Evolutionary conservation across 2,888 invertebrate genomes (phyloP), one percentile per base, ranked within the genome.

Genomic region (Acanthosepion lycidas): DNA sequence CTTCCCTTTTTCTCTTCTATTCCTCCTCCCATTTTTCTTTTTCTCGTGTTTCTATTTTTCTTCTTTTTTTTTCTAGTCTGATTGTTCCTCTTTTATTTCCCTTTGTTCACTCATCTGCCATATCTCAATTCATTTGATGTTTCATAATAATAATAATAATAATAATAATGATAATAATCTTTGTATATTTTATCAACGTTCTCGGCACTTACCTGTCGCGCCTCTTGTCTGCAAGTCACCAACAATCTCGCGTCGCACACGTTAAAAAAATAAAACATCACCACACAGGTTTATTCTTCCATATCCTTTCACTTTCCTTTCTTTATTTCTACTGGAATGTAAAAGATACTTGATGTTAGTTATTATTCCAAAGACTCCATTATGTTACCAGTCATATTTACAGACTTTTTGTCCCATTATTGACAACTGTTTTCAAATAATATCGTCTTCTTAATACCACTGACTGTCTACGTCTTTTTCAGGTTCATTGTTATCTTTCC

Each of bases 171-270:
- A 59, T 59, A 6, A 78, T 78, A 78, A 78, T 78, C n/a, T 33
- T 78, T n/a, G n/a, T 8, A n/a, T 33, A 33, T n/a, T 78, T 78
- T 26, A 28, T 78, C n/a, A 12, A 12, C 78, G 26, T 78, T 78
- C 33, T 33, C n/a, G 33, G 59, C 59, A 78, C 78, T n/a, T 78
- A 33, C 2, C 78, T 78, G 78, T 78, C 78, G 78, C 78, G 78
- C n/a, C 78, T 78, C 78, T 78, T 33, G 78, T 78, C 78, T 78
- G 78, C 78, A 78, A 78, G 78, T 78, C 78, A 78, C 78, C n/a
- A 5, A 78, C 78, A 78, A n/a, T 78, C 78, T 78, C 78, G n/a
- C 33, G 15, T 78, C n/a, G n/a, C 78, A 78, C 78, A 3, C n/a
- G 78, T 78, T 9, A 33, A 42, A 42, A 33, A 42, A 3, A 42